Evolutionary conservation across 2,888 invertebrate genomes (phyloP).

Genomic region (Aradus depressus): DNA sequence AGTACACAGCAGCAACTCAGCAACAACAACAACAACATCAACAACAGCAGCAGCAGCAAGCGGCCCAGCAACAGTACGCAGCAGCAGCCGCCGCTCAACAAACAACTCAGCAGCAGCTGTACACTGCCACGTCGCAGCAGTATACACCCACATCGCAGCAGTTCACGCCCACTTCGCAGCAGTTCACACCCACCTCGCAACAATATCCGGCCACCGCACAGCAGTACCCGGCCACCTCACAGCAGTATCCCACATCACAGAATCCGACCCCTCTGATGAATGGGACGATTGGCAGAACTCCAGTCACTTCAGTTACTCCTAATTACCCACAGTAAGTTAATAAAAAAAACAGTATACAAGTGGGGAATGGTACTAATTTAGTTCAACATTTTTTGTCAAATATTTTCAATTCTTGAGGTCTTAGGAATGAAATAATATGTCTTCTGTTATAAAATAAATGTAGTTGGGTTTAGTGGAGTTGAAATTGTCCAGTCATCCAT

Average conservation of each 20-base stretch:
- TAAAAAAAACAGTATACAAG: no score
- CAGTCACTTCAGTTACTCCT: conserved; percentile 14
- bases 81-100: no score
- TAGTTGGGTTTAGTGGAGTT: no score
- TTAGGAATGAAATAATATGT: no score
- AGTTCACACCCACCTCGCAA: neutral
- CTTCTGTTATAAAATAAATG: no score
- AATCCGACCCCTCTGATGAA: conserved; percentile 31
- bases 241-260: conserved; percentile 7
- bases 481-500: no score
- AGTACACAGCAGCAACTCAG: conserved; percentile 20
- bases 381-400: no score
- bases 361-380: no score
- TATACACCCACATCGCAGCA: neutral
- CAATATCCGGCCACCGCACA: neutral
- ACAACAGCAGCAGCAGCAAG: conserved; percentile 30
- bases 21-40: conserved; percentile 21
- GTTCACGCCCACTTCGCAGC: neutral
- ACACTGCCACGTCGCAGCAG: conserved; percentile 22
- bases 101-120: conserved; percentile 26
- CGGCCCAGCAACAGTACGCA: conserved; percentile 28
- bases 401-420: no score
- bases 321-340: conserved; percentile 23
- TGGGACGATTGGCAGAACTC: conserved; percentile 26
- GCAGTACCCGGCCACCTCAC: neutral